Percentiles rank a stretch among this genome's conserved stretches.
Evolutionary conservation across 2,113 vertebrate species (phyloP).

Genomic region (Ivindomyrus marchei): DNA sequence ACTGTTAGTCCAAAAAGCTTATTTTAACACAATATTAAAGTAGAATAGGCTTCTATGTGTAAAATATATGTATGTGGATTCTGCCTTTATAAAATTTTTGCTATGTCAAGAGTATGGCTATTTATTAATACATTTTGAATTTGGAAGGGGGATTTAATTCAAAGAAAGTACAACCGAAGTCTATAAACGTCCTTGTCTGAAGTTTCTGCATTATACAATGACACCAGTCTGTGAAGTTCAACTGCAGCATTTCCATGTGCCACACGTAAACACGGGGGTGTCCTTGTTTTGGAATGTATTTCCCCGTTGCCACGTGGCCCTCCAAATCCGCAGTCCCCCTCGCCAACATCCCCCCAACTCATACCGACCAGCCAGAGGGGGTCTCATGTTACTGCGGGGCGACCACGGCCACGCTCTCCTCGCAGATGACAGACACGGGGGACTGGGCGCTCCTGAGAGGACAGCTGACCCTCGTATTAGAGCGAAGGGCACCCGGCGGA

Average conservation of each 20-base stretch:
- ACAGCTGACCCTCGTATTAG: constrained; percentile 37
- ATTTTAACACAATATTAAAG: background rate
- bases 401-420: background rate
- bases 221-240: background rate
- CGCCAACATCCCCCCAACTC: background rate
- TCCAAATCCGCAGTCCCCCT: background rate
- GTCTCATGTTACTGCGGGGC: background rate
- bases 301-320: background rate
- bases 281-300: background rate
- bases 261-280: background rate
- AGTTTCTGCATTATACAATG: background rate
- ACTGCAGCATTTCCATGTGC: background rate
- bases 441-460: constrained; percentile 44
- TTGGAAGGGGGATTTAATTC: background rate
- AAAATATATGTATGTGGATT: background rate
- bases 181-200: background rate
- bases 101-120: background rate
- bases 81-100: background rate
- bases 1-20: background rate
- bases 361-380: background rate
- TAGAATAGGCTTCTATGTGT: background rate
- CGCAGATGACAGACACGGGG: constrained; percentile 48
- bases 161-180: background rate
- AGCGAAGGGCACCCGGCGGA: constrained; percentile 36
- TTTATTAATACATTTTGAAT: background rate